Evolutionary conservation across 1,140 invertebrate species (phyloP).

Genomic region (Tetramorium alpestre): DNA sequence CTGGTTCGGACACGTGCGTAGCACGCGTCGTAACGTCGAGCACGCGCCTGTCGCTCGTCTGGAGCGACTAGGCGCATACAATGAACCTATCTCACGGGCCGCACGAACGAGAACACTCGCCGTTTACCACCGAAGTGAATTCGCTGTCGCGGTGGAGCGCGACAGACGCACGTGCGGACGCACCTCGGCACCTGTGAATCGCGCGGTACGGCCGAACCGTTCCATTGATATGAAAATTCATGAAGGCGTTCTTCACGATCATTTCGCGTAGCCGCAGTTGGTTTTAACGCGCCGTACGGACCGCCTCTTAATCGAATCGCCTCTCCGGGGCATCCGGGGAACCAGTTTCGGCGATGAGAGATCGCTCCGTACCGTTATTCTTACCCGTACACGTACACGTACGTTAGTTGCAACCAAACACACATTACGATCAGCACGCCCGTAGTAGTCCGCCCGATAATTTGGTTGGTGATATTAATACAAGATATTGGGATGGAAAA

Average conservation of each 20-base stretch:
- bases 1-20: slow-evolving; percentile 50
- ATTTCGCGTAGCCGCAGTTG: slow-evolving; percentile 14
- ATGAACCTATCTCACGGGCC: neutral
- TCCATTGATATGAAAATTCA: neutral
- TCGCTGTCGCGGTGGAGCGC: neutral
- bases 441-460: neutral
- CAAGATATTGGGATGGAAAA: neutral
- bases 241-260: neutral
- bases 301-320: slow-evolving; percentile 21
- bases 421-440: neutral
- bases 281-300: slow-evolving; percentile 18
- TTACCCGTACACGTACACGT: slow-evolving; percentile 57
- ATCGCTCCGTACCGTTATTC: slow-evolving; percentile 70
- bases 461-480: slow-evolving; percentile 33
- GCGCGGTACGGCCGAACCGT: neutral
- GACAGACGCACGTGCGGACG: neutral
- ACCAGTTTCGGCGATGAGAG: slow-evolving; percentile 69
- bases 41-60: slow-evolving; percentile 58
- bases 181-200: neutral
- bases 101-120: neutral
- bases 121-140: slow-evolving; percentile 1
- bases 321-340: slow-evolving; percentile 43
- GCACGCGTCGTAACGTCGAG: slow-evolving; percentile 63
- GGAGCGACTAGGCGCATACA: neutral
- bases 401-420: slow-evolving; percentile 35